Conservation (phyloP, 2,888 invertebrate genomes). For the Lasioglossum leucozonium region DNA sequence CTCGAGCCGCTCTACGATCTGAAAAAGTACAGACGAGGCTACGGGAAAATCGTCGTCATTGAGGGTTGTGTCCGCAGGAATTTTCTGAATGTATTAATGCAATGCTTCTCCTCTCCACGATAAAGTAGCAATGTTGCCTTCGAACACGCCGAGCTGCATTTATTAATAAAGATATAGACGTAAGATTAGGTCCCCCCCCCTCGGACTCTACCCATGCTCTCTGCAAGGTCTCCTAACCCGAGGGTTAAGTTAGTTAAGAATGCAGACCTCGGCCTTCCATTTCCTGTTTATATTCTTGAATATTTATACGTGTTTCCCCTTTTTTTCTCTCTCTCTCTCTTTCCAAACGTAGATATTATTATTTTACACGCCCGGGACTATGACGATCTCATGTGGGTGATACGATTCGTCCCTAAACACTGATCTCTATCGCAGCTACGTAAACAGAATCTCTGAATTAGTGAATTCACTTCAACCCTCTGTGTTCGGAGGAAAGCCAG, state of each 20-base stretch:
- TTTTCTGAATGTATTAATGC: not conserved
- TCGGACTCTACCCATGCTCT: not conserved
- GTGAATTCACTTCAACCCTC: not conserved
- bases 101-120: not conserved
- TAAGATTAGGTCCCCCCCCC: not conserved
- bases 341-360: not conserved
- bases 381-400: not conserved
- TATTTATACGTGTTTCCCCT: not conserved
- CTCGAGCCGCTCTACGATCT: not conserved
- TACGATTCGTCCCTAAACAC: not conserved
- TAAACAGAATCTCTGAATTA: conserved; percentile 2
- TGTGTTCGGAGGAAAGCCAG: not conserved
- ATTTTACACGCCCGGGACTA: not conserved
- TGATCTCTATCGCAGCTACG: not conserved
- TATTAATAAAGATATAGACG: conserved; percentile 6
- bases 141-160: not conserved
- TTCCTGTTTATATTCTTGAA: conserved; percentile 11
- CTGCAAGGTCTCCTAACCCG: not conserved
- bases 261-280: conserved; percentile 8
- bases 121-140: not conserved
- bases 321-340: not conserved
- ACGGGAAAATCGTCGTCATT: not conserved
- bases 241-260: conserved; percentile 4
- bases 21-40: not conserved
- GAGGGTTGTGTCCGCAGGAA: not conserved